These are phyloP conservation scores for Geotrupes spiniger DNA, from an alignment of 2,888 invertebrate species.

Conservation along the genomic window DNA sequence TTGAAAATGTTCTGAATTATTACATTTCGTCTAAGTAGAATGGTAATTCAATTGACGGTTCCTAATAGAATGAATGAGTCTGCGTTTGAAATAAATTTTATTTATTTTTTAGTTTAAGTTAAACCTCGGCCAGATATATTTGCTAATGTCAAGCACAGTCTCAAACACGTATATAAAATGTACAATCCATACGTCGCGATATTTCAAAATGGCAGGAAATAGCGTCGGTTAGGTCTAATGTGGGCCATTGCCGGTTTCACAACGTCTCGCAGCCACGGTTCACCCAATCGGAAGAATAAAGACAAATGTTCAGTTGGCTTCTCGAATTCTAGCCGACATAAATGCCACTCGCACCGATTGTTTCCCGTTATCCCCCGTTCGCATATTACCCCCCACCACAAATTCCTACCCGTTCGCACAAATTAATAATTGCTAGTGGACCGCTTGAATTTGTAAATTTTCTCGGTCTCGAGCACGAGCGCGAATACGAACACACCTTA, in stretches of 20 bases:
- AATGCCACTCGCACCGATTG: constrained; percentile 50
- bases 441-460: constrained; percentile 9
- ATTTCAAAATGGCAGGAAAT: constrained; percentile 48
- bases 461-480: constrained; percentile 26
- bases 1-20: too few species aligned
- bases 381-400: too few species aligned
- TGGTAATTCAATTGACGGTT: too few species aligned
- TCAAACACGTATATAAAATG: constrained; percentile 45
- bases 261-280: constrained; percentile 11
- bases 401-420: constrained; percentile 16
- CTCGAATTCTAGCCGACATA: constrained; percentile 47
- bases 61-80: neutral
- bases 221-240: constrained; percentile 43
- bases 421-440: constrained; percentile 21
- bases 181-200: constrained; percentile 45
- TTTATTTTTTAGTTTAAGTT: constrained; percentile 1
- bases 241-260: constrained; percentile 18
- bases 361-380: constrained; percentile 22
- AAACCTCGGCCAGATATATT: constrained; percentile 39
- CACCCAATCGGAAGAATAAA: constrained; percentile 54
- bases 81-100: constrained; percentile 2
- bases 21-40: too few species aligned
- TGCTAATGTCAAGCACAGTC: constrained; percentile 43
- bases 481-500: constrained; percentile 38
- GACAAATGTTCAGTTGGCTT: constrained; percentile 52